Evolutionary conservation across 2,113 vertebrate genomes (phyloP).

Genomic region (Empidonax alnorum): DNA sequence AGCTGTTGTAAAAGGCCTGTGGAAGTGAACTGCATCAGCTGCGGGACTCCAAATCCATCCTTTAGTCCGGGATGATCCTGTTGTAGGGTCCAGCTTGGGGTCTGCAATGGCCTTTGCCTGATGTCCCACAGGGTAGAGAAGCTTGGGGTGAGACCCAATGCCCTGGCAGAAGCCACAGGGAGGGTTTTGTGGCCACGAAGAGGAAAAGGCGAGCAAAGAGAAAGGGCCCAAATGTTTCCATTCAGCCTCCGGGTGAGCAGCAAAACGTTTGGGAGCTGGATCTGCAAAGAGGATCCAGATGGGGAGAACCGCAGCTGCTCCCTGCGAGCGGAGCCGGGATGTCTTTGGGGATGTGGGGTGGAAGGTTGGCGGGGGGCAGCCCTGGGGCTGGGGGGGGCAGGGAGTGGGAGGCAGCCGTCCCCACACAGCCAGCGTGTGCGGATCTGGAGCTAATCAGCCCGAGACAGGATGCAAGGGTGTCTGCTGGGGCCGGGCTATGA

Average conservation of each 20-base stretch:
- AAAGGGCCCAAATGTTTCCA: conserved; percentile 24
- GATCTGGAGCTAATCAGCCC: conserved; percentile 41
- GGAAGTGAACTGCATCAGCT: not conserved
- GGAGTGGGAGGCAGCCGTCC: not conserved
- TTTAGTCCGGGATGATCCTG: not conserved
- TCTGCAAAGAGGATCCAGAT: conserved; percentile 54
- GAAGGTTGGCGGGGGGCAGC: not conserved
- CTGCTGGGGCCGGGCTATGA: not conserved
- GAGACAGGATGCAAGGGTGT: not conserved
- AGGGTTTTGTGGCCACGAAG: fast-evolving
- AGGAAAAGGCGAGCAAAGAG: not conserved
- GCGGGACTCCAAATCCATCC: not conserved
- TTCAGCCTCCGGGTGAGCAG: not conserved
- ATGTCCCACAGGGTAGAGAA: not conserved
- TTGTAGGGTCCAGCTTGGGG: not conserved
- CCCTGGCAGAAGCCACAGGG: not conserved
- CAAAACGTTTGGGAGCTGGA: not conserved
- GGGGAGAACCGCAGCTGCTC: conserved; percentile 35
- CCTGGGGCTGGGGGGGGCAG: not conserved
- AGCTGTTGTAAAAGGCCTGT: not conserved
- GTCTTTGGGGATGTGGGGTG: conserved; percentile 2
- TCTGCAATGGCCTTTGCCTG: not conserved
- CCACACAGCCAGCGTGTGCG: not conserved
- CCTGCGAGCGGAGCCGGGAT: not conserved
- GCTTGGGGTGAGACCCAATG: not conserved